These are phyloP conservation scores for Typhlichthys subterraneus DNA, from an alignment of 2,797 vertebrate genomes.

Conservation along the genomic window DNA sequence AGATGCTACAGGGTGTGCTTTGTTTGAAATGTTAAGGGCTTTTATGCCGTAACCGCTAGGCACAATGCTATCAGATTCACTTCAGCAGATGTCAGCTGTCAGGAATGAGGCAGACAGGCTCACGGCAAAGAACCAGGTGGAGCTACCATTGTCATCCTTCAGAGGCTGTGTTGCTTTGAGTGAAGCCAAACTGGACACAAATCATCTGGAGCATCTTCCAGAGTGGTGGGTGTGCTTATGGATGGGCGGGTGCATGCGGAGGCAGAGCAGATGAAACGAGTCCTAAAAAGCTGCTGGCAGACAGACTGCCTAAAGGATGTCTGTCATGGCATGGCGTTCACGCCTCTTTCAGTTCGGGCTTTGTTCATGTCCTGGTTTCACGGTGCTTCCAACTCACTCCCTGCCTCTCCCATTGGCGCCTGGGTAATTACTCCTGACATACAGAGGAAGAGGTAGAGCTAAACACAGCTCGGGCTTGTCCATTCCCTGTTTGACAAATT, in stretches of 20 bases:
- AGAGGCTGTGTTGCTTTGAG: slow-evolving; percentile 55
- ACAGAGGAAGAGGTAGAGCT: slow-evolving; percentile 57
- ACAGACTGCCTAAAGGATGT: slow-evolving; percentile 66
- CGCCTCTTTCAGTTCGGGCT: slow-evolving; percentile 63
- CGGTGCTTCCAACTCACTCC: slow-evolving; percentile 67
- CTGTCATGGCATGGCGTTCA: slow-evolving; percentile 70
- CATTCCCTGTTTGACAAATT: slow-evolving; percentile 46
- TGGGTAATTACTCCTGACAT: slow-evolving; percentile 61
- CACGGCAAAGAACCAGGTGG: slow-evolving; percentile 54
- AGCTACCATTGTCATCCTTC: slow-evolving; percentile 53
- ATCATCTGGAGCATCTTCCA: slow-evolving; percentile 70
- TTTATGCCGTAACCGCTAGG: too few species aligned
- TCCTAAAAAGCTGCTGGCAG: slow-evolving; percentile 77
- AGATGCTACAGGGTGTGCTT: too few species aligned
- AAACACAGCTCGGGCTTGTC: slow-evolving; percentile 56
- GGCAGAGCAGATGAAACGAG: slow-evolving; percentile 74
- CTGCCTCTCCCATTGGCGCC: slow-evolving; percentile 53
- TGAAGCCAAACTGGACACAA: slow-evolving; percentile 71
- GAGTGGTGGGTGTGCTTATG: slow-evolving; percentile 54
- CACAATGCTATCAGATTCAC: too few species aligned
- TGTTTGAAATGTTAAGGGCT: too few species aligned
- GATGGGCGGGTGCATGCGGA: slow-evolving; percentile 46
- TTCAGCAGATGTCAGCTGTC: slow-evolving; percentile 43
- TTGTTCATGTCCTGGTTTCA: slow-evolving; percentile 71
- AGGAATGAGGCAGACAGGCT: slow-evolving; percentile 45